Evolutionary conservation across 2,888 invertebrate species (phyloP), one percentile per base, ranked within the genome.

Genomic region (Congeria kusceri): DNA sequence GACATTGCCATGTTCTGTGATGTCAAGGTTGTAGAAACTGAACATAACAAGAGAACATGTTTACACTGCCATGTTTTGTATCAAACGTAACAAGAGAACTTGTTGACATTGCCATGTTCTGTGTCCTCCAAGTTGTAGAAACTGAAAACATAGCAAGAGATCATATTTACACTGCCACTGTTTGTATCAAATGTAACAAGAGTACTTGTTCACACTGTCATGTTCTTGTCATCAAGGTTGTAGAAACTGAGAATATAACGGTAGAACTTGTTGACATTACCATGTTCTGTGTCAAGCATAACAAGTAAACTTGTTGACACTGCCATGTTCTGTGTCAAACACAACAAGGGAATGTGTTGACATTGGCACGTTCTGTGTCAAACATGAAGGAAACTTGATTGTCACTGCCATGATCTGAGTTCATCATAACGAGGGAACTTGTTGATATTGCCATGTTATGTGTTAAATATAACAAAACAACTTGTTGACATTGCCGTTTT

Each of bases 221-320:
- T 3, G 53, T n/a, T 7, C 4, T 9, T 9, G 9, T 32, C 4
- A 32, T 7, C 32, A 32, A 32, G 9, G 5, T 9, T 32, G 9
- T 4, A 32, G 5, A 32, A 32, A 32, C 32, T 9, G 9, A 32
- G 5, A 32, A 32, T 7, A 9, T 32, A 4, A 32, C 9, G 4
- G 5, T 32, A 4, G 93, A 96, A 99, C 23, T 94, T 93, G 88
- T 94, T 94, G 80, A 95, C 89, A n/a, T 87, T 89, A 47, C 92
- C 91, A 76, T 92, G 92, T 25, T 93, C 91, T 44, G 90, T 89
- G 71, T 88, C 88, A 65, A 92, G 92, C 72, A 93, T 83, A 56
- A 39, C 39, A 39, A 13, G 39, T 39, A 13, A 7, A 39, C 39
- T 13, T 39, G 3, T 39, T 11, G 13, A 39, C 11, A 39, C 15